phyloP scores from a whole-genome alignment of 2,797 vertebrate species.

The Cyprinella venusta region DNA sequence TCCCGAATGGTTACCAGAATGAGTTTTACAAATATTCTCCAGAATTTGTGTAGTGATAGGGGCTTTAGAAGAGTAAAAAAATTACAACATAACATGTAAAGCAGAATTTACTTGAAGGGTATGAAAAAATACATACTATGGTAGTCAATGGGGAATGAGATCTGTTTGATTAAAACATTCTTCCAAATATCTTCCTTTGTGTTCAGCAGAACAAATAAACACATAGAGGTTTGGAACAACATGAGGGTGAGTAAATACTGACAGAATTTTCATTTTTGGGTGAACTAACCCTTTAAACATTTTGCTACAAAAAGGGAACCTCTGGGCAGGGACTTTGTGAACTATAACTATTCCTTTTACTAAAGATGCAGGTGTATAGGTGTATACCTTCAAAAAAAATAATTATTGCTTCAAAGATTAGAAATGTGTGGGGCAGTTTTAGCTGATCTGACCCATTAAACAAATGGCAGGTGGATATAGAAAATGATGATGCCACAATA shows the following conservation, averaged over 20 bases:
- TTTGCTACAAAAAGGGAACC: background rate
- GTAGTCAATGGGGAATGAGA: no score
- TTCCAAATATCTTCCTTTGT: no score
- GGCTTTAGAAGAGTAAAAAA: background rate
- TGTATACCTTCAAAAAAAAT: background rate
- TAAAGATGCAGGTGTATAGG: background rate
- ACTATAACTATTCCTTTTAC: background rate
- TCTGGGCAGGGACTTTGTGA: background rate
- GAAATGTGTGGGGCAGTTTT: background rate
- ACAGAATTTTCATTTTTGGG: no score
- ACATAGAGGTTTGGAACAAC: no score
- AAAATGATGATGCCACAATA: background rate
- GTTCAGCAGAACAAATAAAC: no score
- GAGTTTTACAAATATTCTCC: background rate
- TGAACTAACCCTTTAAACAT: background rate
- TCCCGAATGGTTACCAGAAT: background rate
- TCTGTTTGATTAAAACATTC: no score
- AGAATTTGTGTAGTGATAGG: background rate
- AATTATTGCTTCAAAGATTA: background rate
- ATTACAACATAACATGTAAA: background rate
- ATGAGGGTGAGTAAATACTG: no score
- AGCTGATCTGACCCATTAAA: background rate
- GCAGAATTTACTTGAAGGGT: no score
- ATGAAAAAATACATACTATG: no score
- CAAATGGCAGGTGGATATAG: no score